phyloP scores from a whole-genome alignment of 2,113 vertebrate genomes.

The Serinus canaria region DNA sequence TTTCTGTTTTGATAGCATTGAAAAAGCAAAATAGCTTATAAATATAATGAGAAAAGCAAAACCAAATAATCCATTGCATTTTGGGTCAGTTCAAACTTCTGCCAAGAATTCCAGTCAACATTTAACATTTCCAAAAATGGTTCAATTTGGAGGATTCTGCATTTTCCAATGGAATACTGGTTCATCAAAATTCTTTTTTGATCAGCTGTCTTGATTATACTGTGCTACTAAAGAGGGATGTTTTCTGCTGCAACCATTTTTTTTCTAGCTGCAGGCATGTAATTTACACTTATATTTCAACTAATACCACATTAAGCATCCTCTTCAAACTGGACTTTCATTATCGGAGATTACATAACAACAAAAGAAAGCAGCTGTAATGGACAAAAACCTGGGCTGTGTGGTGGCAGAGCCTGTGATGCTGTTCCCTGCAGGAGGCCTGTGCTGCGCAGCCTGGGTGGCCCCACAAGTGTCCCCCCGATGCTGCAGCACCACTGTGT shows the following conservation, averaged over 20 bases:
- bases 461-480: accelerated
- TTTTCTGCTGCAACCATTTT: constrained; percentile 56
- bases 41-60: constrained; percentile 43
- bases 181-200: constrained; percentile 43
- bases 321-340: constrained; percentile 58
- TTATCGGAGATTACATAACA: constrained; percentile 40
- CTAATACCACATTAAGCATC: constrained; percentile 56
- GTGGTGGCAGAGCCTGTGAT: neutral
- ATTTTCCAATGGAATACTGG: constrained; percentile 30
- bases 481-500: neutral
- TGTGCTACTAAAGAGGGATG: constrained; percentile 47
- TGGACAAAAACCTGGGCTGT: neutral
- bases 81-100: constrained; percentile 6
- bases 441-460: accelerated
- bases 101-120: constrained; percentile 36
- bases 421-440: neutral
- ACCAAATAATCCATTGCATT: constrained; percentile 16
- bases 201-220: constrained; percentile 51
- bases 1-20: neutral
- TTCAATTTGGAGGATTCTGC: constrained; percentile 39
- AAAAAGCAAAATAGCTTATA: constrained; percentile 29
- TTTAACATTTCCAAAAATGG: constrained; percentile 23
- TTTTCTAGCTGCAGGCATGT: constrained; percentile 63
- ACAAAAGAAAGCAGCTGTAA: neutral
- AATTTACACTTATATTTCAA: constrained; percentile 67